phyloP scores from a whole-genome alignment of 2,113 vertebrate genomes.

The Burhinus bistriatus region DNA sequence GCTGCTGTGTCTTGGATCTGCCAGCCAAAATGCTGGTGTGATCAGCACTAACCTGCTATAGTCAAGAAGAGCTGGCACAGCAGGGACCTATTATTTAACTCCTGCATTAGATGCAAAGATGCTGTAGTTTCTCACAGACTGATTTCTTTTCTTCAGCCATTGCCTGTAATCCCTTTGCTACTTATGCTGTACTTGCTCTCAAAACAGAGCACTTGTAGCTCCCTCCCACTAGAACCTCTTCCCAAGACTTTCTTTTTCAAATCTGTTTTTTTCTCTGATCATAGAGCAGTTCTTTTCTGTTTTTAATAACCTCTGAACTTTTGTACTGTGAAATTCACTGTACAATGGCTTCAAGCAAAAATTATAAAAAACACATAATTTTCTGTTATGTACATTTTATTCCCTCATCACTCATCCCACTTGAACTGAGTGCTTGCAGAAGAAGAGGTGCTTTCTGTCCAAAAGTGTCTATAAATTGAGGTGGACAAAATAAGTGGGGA shows the following conservation, averaged over 20 bases:
- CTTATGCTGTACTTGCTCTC: background rate
- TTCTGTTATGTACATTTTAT: background rate
- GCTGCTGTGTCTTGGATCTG: background rate
- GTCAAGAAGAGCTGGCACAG: background rate
- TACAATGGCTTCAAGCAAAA: background rate
- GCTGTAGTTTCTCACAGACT: background rate
- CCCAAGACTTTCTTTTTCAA: background rate
- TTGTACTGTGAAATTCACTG: background rate
- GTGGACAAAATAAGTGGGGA: background rate
- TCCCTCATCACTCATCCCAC: background rate
- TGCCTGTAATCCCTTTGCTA: background rate
- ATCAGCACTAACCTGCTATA: background rate
- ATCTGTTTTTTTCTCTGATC: background rate
- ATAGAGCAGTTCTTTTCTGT: background rate
- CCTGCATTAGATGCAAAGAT: background rate
- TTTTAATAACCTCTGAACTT: background rate
- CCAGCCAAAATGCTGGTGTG: background rate
- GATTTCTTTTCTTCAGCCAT: background rate
- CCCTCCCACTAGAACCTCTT: background rate
- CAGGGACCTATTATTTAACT: background rate
- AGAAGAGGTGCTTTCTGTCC: background rate
- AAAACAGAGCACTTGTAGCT: background rate
- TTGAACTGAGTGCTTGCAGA: background rate
- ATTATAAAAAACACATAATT: background rate
- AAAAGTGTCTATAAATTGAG: background rate